Base-by-base conservation (phyloP, 1,140 invertebrate species). In the Oryctes rhinoceros region DNA sequence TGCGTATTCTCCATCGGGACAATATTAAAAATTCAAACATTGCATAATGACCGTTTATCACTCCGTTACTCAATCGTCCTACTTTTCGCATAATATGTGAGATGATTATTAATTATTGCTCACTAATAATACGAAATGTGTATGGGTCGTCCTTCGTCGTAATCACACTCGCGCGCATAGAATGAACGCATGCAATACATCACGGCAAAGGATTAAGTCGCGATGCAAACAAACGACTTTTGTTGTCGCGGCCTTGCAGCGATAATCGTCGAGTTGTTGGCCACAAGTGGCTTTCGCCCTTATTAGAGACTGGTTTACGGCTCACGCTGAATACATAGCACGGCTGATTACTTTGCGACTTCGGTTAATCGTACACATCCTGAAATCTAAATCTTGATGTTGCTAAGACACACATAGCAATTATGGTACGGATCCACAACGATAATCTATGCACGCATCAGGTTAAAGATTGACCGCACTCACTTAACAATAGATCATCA, bases 31-130 rank as follows among this genome's bases (percentile, higher is more conserved):
- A 59, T 59, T n/a, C 18, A 53, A 15, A 59, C n/a, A 18, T 59
- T 59, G 15, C 53, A 59, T 59, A 59, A 59, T 18, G 18, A n/a
- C n/a, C 1, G 15, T 18, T 59, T 59, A 59, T 59, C 39, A 44
- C 5, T 44, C 39, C 18, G n/a, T 59, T 59, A 18, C 53, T n/a
- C 18, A 59, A 59, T 59, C 53, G 53, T 59, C 53, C 53, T 59
- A 59, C 15, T 18, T 59, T 59, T 59, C 18, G 53, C 53, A 4
- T 6, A 59, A 18, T 59, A 59, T 59, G 53, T 59, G 53, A 59
- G 53, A 59, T 59, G 53, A 18, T 59, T 59, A 59, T 59, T 59
- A 59, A 59, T 59, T 59, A 59, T 59, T n/a, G 15, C 15, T 59
- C 15, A 15, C 13, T 59, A 59, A 59, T 59, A 59, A 59, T 59